Conservation (phyloP, 2,797 vertebrate species). For the Argentina silus region DNA sequence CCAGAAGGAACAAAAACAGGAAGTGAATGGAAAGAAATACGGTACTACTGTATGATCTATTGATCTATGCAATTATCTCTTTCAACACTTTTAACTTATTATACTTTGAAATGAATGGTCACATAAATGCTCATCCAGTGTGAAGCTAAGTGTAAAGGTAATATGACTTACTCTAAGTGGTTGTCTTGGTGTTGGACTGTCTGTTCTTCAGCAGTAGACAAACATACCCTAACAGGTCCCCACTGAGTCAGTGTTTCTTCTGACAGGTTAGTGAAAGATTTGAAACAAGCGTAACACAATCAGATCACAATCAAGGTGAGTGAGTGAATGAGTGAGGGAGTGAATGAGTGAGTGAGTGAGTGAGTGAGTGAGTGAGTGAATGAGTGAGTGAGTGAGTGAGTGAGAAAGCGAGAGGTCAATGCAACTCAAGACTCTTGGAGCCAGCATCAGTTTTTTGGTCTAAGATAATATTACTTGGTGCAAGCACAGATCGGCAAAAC, state of each 20-base stretch:
- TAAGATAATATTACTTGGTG: background rate
- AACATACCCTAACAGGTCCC: background rate
- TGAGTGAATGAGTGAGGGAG: background rate
- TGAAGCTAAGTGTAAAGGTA: no score
- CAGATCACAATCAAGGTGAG: background rate
- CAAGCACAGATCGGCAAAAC: background rate
- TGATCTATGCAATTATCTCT: background rate
- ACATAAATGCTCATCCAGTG: no score
- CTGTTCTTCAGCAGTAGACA: no score
- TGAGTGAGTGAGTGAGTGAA: background rate
- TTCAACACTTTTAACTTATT: background rate
- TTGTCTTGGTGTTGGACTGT: no score
- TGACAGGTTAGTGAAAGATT: background rate
- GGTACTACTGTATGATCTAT: background rate
- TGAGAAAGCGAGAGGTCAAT: no score
- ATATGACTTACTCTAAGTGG: no score
- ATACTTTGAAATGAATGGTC: no score
- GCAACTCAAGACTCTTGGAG: background rate
- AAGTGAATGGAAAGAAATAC: background rate
- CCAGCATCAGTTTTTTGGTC: background rate
- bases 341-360: slow-evolving; percentile 2
- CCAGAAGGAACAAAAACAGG: background rate
- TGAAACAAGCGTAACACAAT: background rate
- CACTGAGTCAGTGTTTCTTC: background rate
- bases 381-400: slow-evolving; percentile 1